Evolutionary conservation across 2,113 vertebrate species (phyloP), one percentile per base, ranked within the genome.

Genomic region (Pavo muticus): DNA sequence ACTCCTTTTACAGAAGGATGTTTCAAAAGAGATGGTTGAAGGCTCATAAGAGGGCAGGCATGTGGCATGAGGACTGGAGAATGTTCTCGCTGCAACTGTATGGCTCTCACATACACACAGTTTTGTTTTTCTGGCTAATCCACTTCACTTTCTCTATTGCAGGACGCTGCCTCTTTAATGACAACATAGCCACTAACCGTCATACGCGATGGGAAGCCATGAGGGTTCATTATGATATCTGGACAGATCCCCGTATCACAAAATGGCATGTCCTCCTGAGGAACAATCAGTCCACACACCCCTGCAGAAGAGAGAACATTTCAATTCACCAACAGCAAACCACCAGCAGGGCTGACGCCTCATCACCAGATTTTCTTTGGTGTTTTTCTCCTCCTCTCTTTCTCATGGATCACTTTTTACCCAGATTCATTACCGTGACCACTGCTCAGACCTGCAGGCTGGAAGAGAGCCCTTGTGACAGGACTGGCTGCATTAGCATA

Each of bases 141-240:
- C 48, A 48, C 54, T 74, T 74, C n/a, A 50, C 44, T 30, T 60
- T 70, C 32, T 67, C 65, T 81, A 59, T 7, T 0, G 1, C 14
- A 45, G 63, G 30, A 88, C 10, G 13, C 39, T 11, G 63, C 40
- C 23, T 42, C 10, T 68, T 64, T 84, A 88, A 45, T 6, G 0
- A 0, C 14, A 45, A 81, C 44, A 40, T 6, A 83, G 39, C 13
- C 68, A 94, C 97, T 95, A 96, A 99, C 99, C 97, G 99, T 99
- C 99, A 99, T 99, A 96, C 99, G 98, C 2, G 99, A 99, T 81
- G 99, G 99, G 97, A 99, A 99, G 89, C 99, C 99, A 0, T 99
- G 99, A 92, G 99, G 99, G 97, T 99, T 99, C 99, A 99, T 99
- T 92, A 99, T 99, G 96, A 99, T 99, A 92, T 99, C 99, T 6